These are phyloP conservation scores for Tetragonisca angustula DNA, from an alignment of 2,888 invertebrate genomes.

Conservation along the genomic window DNA sequence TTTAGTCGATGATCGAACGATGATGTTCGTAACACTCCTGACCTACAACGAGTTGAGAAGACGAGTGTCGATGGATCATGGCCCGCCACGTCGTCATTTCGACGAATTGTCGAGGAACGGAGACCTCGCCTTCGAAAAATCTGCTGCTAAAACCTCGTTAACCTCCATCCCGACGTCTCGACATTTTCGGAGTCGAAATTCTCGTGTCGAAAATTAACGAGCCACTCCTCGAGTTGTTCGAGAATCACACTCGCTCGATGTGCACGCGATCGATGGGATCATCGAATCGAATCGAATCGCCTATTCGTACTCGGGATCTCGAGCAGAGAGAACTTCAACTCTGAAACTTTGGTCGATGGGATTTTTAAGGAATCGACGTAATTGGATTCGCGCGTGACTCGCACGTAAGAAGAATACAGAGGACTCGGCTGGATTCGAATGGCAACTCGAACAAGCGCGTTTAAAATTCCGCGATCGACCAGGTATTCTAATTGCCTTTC, in stretches of 20 bases:
- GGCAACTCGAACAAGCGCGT: neutral
- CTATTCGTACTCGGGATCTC: neutral
- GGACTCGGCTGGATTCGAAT: neutral
- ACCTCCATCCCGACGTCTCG: neutral
- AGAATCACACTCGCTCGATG: neutral
- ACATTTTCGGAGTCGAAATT: neutral
- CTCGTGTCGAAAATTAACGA: neutral
- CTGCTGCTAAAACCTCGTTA: neutral
- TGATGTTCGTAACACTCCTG: neutral
- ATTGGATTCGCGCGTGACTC: neutral
- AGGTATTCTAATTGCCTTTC: neutral
- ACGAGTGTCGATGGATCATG: neutral
- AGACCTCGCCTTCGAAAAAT: neutral
- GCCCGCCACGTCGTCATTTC: neutral
- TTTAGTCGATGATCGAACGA: neutral
- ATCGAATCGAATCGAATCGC: neutral
- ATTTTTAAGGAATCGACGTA: neutral
- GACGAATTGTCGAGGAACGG: neutral
- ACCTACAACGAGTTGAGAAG: neutral
- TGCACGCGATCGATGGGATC: neutral
- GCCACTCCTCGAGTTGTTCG: neutral
- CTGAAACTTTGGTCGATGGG: neutral
- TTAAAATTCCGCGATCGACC: constrained; percentile 2
- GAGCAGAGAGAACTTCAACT: neutral
- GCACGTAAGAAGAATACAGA: neutral